phyloP scores from a whole-genome alignment of 2,888 invertebrate species.

The Eupelmus urozonus region DNA sequence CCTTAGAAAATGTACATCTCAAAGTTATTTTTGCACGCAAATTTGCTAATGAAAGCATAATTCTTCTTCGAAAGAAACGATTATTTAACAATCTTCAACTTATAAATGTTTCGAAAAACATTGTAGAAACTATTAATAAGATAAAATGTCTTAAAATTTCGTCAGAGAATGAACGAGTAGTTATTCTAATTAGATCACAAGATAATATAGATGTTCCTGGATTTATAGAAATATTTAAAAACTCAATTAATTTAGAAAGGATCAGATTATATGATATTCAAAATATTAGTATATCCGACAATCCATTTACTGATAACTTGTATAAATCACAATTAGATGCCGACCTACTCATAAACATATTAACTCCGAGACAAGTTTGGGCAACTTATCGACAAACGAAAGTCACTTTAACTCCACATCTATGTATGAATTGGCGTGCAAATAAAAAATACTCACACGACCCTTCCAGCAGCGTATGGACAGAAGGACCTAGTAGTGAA shows the following conservation, averaged over 20 bases:
- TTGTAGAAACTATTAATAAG: conserved; percentile 28
- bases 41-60: not conserved
- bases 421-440: conserved; percentile 41
- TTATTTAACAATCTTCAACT: conserved; percentile 16
- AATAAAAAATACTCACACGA: conserved; percentile 42
- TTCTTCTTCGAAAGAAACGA: conserved; percentile 41
- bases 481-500: conserved; percentile 81
- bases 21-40: conserved; percentile 42
- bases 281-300: conserved; percentile 80
- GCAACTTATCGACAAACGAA: conserved; percentile 67
- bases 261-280: conserved; percentile 82
- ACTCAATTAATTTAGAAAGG: conserved; percentile 82
- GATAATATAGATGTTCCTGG: not conserved
- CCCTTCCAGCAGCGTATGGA: conserved; percentile 87
- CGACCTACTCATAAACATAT: conserved; percentile 89
- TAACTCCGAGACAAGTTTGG: conserved; percentile 78
- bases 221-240: conserved; percentile 28
- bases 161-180: conserved; percentile 32
- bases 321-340: conserved; percentile 83
- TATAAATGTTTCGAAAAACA: conserved; percentile 27
- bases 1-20: conserved; percentile 21
- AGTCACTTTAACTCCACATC: not conserved
- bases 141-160: conserved; percentile 23
- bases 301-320: conserved; percentile 81
- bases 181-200: conserved; percentile 43